Conservation (phyloP, 2,797 vertebrate species). For the Parauchenoglanis punctatus region DNA sequence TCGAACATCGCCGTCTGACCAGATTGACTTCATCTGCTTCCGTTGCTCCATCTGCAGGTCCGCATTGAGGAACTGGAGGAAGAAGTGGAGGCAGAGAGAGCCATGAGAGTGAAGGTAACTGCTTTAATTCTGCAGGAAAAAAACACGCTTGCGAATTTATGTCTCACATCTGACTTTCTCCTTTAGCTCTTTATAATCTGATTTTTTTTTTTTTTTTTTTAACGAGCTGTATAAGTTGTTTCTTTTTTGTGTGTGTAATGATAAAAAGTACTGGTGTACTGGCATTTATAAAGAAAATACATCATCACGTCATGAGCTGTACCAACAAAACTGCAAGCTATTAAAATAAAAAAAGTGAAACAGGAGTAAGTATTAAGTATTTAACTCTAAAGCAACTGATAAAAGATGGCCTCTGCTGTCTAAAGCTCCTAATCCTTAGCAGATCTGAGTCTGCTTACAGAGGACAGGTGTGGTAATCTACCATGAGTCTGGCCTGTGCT, state of each 20-base stretch:
- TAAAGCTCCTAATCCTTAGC: conserved; percentile 20
- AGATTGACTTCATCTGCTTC: neutral
- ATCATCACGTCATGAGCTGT: neutral
- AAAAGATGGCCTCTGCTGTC: conserved; percentile 3
- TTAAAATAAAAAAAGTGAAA: neutral
- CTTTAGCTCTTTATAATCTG: neutral
- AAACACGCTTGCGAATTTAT: neutral
- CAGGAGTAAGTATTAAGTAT: neutral
- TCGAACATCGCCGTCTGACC: neutral
- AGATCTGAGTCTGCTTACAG: conserved; percentile 24
- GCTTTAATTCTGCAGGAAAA: neutral
- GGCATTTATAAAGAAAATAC: conserved; percentile 11
- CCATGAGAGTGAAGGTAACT: conserved; percentile 78
- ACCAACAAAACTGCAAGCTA: neutral
- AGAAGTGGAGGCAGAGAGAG: conserved; percentile 80
- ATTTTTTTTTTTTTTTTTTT: neutral
- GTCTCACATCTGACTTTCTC: neutral
- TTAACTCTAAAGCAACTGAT: conserved; percentile 5
- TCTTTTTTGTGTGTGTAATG: neutral
- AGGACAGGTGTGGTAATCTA: conserved; percentile 40
- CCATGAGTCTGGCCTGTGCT: conserved; percentile 33
- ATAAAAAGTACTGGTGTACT: neutral
- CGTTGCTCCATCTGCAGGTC: conserved; percentile 63
- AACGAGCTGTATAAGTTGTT: too few species aligned
- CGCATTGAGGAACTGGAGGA: conserved; percentile 84